Evolutionary conservation across 2,797 vertebrate species (phyloP).

Genomic region (Setipinna tenuifilis): DNA sequence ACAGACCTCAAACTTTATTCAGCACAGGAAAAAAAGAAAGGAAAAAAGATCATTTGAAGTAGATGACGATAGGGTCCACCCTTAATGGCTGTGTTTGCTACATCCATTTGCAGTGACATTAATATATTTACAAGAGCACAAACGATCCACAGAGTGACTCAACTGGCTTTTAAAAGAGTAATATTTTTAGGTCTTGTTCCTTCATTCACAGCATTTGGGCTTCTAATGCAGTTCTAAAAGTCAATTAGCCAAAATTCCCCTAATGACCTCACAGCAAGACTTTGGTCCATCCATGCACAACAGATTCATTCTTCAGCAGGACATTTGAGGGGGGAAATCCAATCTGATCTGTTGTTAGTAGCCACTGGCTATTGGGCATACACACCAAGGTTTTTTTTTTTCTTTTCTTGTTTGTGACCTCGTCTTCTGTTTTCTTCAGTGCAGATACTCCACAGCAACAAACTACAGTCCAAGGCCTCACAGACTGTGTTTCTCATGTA

Average conservation of each 20-base stretch:
- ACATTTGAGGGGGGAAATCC: conserved; percentile 4
- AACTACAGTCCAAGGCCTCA: background rate
- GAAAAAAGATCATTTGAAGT: background rate
- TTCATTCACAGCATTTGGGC: background rate
- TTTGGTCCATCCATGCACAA: background rate
- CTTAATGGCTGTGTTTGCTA: background rate
- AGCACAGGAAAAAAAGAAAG: background rate
- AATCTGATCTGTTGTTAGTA: conserved; percentile 14
- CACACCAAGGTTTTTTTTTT: background rate
- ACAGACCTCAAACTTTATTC: background rate
- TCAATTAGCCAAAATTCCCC: conserved; percentile 5
- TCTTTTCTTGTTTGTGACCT: background rate
- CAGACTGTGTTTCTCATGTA: conserved; percentile 1
- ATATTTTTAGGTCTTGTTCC: conserved; percentile 18
- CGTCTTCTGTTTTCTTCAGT: background rate
- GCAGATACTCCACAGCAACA: background rate
- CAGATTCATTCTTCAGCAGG: background rate
- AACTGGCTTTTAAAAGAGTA: background rate
- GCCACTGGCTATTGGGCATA: background rate
- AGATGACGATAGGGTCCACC: background rate
- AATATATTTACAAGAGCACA: conserved; percentile 20
- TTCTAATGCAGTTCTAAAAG: background rate
- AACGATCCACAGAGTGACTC: background rate
- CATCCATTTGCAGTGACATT: background rate
- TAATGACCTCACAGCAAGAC: background rate